Evolutionary conservation across 2,888 invertebrate genomes (phyloP).

Genomic region (Ophion obscuratus): DNA sequence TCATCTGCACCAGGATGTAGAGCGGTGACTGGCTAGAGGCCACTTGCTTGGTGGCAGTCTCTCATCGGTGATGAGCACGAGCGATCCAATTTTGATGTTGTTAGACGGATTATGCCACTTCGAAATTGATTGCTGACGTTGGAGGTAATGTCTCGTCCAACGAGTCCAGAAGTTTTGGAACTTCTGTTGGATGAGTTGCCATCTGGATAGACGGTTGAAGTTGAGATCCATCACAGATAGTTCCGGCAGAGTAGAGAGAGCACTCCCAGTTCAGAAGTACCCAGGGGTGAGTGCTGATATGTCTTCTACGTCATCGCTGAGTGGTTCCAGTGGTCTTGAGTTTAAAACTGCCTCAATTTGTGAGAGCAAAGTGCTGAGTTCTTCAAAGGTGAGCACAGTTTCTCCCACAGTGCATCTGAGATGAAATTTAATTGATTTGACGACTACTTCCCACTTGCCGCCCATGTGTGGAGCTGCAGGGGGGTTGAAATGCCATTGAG

Average conservation of each 20-base stretch:
- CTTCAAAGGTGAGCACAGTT: slow-evolving; percentile 69
- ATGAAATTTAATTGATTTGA: slow-evolving; percentile 73
- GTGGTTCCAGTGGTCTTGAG: not conserved
- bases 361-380: slow-evolving; percentile 68
- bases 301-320: slow-evolving; percentile 63
- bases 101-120: slow-evolving; percentile 40
- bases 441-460: slow-evolving; percentile 74
- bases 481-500: slow-evolving; percentile 71
- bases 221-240: not conserved
- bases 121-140: slow-evolving; percentile 14
- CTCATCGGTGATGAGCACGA: slow-evolving; percentile 54
- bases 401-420: slow-evolving; percentile 66
- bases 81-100: slow-evolving; percentile 31
- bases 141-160: slow-evolving; percentile 36
- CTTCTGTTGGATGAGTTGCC: slow-evolving; percentile 34
- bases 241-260: slow-evolving; percentile 20
- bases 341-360: slow-evolving; percentile 70
- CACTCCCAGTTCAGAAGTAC: slow-evolving; percentile 34
- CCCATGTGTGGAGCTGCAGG: slow-evolving; percentile 73
- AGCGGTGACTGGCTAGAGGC: slow-evolving; percentile 8
- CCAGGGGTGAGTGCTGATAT: slow-evolving; percentile 31
- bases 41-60: slow-evolving; percentile 45
- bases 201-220: not conserved
- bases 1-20: slow-evolving; percentile 22
- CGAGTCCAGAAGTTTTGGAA: slow-evolving; percentile 23